A percentile compares a stretch with the other conserved stretches of the same genome.
phyloP scores from a whole-genome alignment of 2,113 vertebrate species.

The Lanius collurio region DNA sequence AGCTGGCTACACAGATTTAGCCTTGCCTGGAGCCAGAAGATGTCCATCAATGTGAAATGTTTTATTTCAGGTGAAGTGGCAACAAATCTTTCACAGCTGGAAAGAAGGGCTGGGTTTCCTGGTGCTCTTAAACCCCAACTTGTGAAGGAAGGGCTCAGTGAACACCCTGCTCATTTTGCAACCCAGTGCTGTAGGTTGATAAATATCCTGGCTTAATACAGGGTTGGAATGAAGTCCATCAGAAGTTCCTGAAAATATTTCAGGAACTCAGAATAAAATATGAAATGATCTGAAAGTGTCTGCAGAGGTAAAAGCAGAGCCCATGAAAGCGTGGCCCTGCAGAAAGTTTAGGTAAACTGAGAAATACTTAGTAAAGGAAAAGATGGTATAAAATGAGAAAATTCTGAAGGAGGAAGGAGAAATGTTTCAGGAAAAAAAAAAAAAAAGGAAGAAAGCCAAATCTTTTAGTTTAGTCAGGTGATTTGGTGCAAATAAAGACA shows the following conservation, averaged over 20 bases:
- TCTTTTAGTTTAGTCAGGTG: neutral
- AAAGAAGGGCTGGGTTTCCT: neutral
- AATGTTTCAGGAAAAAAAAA: rapidly evolving
- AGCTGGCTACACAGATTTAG: neutral
- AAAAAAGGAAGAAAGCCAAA: neutral
- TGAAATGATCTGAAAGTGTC: neutral
- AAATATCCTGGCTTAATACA: neutral
- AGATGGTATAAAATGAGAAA: neutral
- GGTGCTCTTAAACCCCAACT: rapidly evolving
- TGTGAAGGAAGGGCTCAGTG: neutral
- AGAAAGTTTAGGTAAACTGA: neutral
- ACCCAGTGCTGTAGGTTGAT: neutral
- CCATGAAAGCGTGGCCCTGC: neutral
- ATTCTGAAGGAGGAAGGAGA: neutral
- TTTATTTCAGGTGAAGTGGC: neutral
- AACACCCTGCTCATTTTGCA: neutral
- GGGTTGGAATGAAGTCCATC: neutral
- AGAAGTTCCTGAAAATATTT: neutral
- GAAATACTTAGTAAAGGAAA: neutral
- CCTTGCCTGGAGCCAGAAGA: constrained; percentile 2
- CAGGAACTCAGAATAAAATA: neutral
- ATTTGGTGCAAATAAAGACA: neutral
- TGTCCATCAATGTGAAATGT: neutral
- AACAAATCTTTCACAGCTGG: neutral
- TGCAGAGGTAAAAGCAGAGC: neutral